Percentiles rank a stretch among this genome's conserved stretches.
phyloP scores from a whole-genome alignment of 2,113 vertebrate species.

The Dissostichus mawsoni region DNA sequence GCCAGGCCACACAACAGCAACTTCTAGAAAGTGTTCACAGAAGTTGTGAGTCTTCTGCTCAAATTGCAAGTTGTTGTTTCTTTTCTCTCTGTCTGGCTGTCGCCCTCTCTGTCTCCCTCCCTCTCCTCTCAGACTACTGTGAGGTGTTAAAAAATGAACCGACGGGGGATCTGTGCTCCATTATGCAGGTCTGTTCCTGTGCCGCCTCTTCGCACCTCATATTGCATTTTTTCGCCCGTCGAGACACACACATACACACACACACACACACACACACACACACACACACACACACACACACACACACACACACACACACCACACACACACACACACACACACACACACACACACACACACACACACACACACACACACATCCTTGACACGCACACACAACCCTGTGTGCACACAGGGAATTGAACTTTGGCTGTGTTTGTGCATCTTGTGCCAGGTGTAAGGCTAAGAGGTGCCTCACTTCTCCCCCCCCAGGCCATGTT shows the following conservation, averaged over 20 bases:
- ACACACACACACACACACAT: constrained; percentile 42
- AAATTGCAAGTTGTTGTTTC: constrained; percentile 89
- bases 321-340: constrained; percentile 46
- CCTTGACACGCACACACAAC: constrained; percentile 34
- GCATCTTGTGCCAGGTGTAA: constrained; percentile 71
- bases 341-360: constrained; percentile 48
- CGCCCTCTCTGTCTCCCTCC: constrained; percentile 69
- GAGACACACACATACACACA: constrained; percentile 66
- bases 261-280: constrained; percentile 46
- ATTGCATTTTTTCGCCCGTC: constrained; percentile 91
- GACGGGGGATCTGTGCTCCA: constrained; percentile 83
- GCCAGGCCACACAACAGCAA: constrained; percentile 63
- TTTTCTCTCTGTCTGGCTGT: constrained; percentile 64
- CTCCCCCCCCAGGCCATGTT: constrained; percentile 43
- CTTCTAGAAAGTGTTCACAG: constrained; percentile 71
- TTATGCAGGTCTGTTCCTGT: constrained; percentile 98
- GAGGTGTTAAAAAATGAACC: constrained; percentile 94
- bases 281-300: constrained; percentile 47
- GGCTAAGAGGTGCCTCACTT: constrained; percentile 71
- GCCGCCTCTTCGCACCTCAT: constrained; percentile 95
- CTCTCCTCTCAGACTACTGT: constrained; percentile 85
- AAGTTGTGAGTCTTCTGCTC: constrained; percentile 78
- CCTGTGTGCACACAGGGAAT: constrained; percentile 25
- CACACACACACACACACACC: constrained; percentile 47
- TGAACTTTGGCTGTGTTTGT: constrained; percentile 62